Evolutionary conservation across 53 echinoderm and acorn worm genomes (phyloP).

Genomic region (Mesocentrotus franciscanus): DNA sequence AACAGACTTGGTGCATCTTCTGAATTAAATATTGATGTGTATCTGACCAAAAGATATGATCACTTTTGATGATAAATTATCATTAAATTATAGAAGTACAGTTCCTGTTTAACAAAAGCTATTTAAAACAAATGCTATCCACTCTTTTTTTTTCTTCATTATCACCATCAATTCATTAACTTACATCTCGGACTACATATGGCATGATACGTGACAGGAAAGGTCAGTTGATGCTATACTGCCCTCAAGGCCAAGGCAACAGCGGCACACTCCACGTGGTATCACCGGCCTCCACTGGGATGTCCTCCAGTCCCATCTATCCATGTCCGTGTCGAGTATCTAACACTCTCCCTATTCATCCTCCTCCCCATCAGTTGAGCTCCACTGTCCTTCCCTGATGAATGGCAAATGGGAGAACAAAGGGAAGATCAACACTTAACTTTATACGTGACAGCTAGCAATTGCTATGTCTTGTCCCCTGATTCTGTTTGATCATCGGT

Average conservation of each 20-base stretch:
- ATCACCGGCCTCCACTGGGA: neutral
- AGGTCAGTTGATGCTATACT: constrained; percentile 55
- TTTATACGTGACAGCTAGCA: constrained; percentile 34
- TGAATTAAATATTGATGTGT: neutral
- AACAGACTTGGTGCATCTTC: neutral
- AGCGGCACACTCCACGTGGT: constrained; percentile 8
- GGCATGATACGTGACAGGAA: constrained; percentile 49
- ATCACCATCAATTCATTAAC: neutral
- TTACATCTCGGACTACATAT: neutral
- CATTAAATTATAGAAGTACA: neutral
- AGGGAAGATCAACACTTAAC: constrained; percentile 43
- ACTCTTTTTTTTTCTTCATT: neutral
- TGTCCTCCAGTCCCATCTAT: constrained; percentile 54
- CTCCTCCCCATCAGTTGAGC: constrained; percentile 23
- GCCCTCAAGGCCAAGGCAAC: constrained; percentile 53
- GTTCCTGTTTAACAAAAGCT: neutral
- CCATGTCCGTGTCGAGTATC: neutral
- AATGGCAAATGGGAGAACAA: constrained; percentile 45
- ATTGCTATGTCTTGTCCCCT: neutral
- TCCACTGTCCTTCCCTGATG: constrained; percentile 18
- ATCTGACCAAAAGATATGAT: neutral
- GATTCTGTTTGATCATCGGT: neutral
- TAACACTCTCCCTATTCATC: constrained; percentile 4
- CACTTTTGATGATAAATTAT: neutral
- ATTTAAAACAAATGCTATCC: neutral